Conservation (phyloP, 2,888 invertebrate species). For the Tenthredo mesomela region DNA sequence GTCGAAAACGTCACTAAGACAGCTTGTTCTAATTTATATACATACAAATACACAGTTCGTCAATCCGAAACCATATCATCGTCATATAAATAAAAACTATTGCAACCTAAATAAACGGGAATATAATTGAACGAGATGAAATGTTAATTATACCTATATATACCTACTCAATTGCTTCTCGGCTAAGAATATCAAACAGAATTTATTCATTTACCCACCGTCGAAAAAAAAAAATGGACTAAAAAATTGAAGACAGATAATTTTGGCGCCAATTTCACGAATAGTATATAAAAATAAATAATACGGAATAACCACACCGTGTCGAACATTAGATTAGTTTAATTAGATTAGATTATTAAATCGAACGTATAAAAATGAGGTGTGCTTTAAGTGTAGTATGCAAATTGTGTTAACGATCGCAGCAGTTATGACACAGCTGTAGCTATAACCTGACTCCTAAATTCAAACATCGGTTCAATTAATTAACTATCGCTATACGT, state of each 20-base stretch:
- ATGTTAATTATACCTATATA: not conserved
- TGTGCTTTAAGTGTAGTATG: not conserved
- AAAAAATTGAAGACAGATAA: not conserved
- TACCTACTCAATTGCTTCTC: not conserved
- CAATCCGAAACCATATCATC: not conserved
- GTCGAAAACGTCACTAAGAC: not conserved
- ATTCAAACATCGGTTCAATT: not conserved
- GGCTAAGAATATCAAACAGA: not conserved
- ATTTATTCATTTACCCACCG: not conserved
- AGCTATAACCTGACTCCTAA: not conserved
- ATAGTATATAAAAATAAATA: not conserved
- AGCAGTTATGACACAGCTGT: not conserved
- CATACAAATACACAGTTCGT: not conserved
- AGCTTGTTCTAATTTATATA: not conserved
- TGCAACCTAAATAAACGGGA: not conserved
- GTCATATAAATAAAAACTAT: not conserved
- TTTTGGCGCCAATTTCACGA: not conserved
- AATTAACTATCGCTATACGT: not conserved
- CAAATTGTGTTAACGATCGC: not conserved
- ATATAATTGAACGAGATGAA: not conserved
- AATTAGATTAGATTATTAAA: not conserved
- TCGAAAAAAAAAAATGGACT: not conserved
- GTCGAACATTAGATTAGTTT: not conserved
- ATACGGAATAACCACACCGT: not conserved
- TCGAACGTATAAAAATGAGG: not conserved